These are phyloP conservation scores for Aplysina aerophoba DNA, from an alignment of 37 sponge, comb jelly and placozoan genomes.

Conservation along the genomic window DNA sequence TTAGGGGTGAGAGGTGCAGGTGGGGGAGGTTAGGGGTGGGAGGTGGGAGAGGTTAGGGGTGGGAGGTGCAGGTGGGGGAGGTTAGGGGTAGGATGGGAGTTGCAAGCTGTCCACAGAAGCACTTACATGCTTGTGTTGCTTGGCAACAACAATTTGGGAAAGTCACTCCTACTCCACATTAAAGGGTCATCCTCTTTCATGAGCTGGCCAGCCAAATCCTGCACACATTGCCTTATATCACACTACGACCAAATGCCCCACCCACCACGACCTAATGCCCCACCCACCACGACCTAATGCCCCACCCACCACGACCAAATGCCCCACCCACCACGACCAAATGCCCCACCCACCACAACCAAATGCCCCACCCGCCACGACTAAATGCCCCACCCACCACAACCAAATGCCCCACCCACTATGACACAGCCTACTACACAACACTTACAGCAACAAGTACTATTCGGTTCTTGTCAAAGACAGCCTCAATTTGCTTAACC, in stretches of 20 bases:
- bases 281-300: no score
- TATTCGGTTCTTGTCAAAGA: slow-evolving; percentile 61
- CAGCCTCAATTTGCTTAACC: slow-evolving; percentile 27
- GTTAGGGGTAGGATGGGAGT: background rate
- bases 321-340: no score
- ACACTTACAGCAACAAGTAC: slow-evolving; percentile 32
- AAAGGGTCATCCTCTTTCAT: slow-evolving; percentile 5
- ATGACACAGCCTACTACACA: background rate
- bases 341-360: no score
- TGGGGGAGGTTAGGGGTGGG: background rate
- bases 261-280: background rate
- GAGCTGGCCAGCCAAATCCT: background rate
- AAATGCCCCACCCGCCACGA: no score
- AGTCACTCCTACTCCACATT: background rate
- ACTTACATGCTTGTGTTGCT: background rate
- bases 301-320: no score
- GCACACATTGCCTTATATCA: background rate
- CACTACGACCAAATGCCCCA: no score
- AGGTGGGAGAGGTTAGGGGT: background rate
- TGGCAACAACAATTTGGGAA: background rate
- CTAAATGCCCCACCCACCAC: no score
- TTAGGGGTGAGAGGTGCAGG: no score
- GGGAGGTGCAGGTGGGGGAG: background rate
- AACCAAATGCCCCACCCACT: no score
- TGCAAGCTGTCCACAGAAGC: background rate